Conservation (phyloP, 2,113 vertebrate genomes). For the Oxygymnocypris stewartii region DNA sequence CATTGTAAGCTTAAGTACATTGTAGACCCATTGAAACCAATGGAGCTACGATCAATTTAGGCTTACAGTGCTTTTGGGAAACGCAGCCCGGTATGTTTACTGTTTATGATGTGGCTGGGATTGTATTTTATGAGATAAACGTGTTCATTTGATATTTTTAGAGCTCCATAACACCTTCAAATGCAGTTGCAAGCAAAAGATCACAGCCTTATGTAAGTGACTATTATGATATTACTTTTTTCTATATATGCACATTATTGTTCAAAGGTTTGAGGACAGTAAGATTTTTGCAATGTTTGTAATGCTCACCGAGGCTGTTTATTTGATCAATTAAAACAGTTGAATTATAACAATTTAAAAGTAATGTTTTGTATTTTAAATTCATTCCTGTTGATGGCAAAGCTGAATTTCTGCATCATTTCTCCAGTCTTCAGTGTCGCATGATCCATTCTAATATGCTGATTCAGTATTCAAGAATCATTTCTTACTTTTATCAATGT, state of each 20-base stretch:
- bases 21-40: no score
- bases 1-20: no score
- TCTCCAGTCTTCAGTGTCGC: not conserved
- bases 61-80: no score
- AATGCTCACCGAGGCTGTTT: not conserved
- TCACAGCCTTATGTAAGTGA: constrained; percentile 54
- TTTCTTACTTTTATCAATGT: not conserved
- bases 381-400: not conserved
- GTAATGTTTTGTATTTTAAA: not conserved
- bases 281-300: not conserved
- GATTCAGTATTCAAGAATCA: not conserved
- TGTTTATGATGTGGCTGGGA: not conserved
- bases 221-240: not conserved
- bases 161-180: constrained; percentile 43
- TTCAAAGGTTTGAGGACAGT: not conserved
- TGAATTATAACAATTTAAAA: not conserved
- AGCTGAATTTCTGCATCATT: not conserved
- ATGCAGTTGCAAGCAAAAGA: constrained; percentile 28
- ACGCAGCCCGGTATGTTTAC: not conserved
- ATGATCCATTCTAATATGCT: not conserved
- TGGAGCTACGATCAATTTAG: no score
- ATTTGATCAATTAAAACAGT: not conserved
- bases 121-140: not conserved
- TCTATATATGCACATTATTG: not conserved
- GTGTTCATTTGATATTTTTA: constrained; percentile 9